Evolutionary conservation across 1,140 invertebrate genomes (phyloP).

Genomic region (Holcopasites calliopsidis): DNA sequence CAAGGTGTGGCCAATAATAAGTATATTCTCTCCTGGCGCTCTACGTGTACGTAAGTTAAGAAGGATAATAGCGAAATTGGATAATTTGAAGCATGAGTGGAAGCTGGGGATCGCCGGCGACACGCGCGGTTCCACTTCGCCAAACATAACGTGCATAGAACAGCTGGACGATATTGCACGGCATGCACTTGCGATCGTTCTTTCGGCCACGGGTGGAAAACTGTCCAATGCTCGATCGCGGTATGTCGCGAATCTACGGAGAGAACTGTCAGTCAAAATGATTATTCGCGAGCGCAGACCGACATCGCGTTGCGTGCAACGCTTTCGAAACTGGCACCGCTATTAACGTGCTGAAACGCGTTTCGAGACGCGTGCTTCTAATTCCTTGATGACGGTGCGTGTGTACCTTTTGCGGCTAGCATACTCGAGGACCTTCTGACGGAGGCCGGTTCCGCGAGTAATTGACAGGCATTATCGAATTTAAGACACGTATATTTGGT

Average conservation of each 20-base stretch:
- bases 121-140: slow-evolving; percentile 37
- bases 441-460: not conserved
- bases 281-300: not conserved
- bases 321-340: not conserved
- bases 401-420: not conserved
- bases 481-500: too few relatives aligned
- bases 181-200: slow-evolving; percentile 16
- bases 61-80: slow-evolving; percentile 50
- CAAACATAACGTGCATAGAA: slow-evolving; percentile 34
- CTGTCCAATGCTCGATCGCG: slow-evolving; percentile 16
- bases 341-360: not conserved
- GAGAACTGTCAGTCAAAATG: slow-evolving; percentile 15
- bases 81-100: slow-evolving; percentile 50
- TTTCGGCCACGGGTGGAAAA: not conserved
- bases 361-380: not conserved
- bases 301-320: not conserved
- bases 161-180: not conserved
- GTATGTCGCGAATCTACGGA: too few relatives aligned
- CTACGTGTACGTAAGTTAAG: not conserved
- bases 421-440: not conserved
- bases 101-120: slow-evolving; percentile 39
- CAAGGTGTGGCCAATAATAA: slow-evolving; percentile 40
- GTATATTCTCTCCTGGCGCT: slow-evolving; percentile 9
- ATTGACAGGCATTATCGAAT: too few relatives aligned
- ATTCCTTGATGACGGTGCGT: not conserved